These are phyloP conservation scores for Trichogramma evanescens DNA, from an alignment of 2,888 invertebrate genomes.

Conservation along the genomic window DNA sequence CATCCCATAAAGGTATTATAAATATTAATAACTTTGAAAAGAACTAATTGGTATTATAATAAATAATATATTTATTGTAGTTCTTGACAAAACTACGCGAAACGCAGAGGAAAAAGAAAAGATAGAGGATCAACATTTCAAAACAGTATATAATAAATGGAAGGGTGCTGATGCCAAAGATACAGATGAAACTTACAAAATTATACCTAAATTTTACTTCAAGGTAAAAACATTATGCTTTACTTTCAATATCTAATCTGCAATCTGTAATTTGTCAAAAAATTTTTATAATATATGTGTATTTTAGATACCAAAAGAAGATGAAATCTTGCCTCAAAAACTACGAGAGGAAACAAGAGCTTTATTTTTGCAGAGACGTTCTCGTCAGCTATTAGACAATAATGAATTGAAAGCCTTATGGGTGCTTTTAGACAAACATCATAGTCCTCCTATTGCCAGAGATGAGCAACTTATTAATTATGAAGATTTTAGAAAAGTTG, in stretches of 20 bases:
- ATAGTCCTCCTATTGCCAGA: constrained; percentile 63
- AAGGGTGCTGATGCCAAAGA: constrained; percentile 50
- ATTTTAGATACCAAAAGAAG: constrained; percentile 61
- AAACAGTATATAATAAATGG: constrained; percentile 50
- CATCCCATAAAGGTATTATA: not conserved
- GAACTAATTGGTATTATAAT: not conserved
- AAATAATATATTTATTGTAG: constrained; percentile 23
- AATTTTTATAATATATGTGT: not conserved
- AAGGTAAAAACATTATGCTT: constrained; percentile 42
- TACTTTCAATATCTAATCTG: not conserved
- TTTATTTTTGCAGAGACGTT: constrained; percentile 77
- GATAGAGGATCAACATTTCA: constrained; percentile 53
- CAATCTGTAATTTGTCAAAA: not conserved
- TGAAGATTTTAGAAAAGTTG: constrained; percentile 74
- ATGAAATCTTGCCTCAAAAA: constrained; percentile 71
- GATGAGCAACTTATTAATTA: constrained; percentile 84
- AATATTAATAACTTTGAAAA: not conserved
- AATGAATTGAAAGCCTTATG: constrained; percentile 81
- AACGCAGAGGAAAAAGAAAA: constrained; percentile 27
- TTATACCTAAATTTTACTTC: constrained; percentile 70
- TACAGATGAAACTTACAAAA: constrained; percentile 51
- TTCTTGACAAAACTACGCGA: constrained; percentile 11
- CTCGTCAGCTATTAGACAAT: constrained; percentile 76
- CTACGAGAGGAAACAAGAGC: constrained; percentile 83
- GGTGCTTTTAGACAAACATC: constrained; percentile 74